phyloP scores from a whole-genome alignment of 2,888 invertebrate genomes.

The Sialis fuliginosa region DNA sequence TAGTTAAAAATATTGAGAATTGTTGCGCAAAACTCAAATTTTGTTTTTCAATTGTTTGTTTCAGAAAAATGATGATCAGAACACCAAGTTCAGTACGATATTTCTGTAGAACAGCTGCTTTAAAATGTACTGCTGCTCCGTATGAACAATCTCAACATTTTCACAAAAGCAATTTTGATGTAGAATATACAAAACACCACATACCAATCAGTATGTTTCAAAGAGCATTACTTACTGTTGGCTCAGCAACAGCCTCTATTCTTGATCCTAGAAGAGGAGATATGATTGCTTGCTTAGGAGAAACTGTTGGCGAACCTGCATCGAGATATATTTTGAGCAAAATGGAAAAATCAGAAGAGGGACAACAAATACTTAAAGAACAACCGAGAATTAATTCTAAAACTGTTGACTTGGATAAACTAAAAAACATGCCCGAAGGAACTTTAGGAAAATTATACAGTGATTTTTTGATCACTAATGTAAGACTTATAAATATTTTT shows the following conservation, averaged over 20 bases:
- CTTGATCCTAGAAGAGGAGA: constrained; percentile 69
- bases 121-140: too few relatives aligned
- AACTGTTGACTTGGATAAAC: constrained; percentile 55
- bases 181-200: constrained; percentile 42
- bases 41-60: too few relatives aligned
- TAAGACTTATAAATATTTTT: constrained; percentile 17
- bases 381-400: constrained; percentile 75
- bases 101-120: too few relatives aligned
- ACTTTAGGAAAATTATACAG: constrained; percentile 77
- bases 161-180: constrained; percentile 27
- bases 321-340: constrained; percentile 49
- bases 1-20: too few relatives aligned
- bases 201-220: constrained; percentile 55
- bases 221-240: constrained; percentile 57
- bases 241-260: constrained; percentile 72
- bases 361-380: constrained; percentile 51
- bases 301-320: constrained; percentile 66
- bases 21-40: too few relatives aligned
- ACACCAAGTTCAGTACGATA: too few relatives aligned
- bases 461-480: constrained; percentile 65
- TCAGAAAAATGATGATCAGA: too few relatives aligned
- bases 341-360: constrained; percentile 66
- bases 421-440: constrained; percentile 54
- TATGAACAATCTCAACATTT: too few relatives aligned
- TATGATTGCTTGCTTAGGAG: constrained; percentile 89